Conservation (phyloP, 2,113 vertebrate species). For the Leptosomus discolor region DNA sequence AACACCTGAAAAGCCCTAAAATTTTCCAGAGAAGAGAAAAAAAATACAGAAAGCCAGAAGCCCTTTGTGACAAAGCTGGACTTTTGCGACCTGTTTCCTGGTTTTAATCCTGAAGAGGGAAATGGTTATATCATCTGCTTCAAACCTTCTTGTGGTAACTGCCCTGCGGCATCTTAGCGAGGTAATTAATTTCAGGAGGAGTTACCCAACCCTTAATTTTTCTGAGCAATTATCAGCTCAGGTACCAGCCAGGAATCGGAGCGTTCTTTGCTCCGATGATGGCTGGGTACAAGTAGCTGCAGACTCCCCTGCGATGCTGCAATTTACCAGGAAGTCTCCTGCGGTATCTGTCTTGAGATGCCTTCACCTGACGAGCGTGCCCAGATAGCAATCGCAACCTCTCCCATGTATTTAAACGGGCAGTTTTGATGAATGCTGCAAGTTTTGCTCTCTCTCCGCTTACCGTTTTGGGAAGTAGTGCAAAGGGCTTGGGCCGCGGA, state of each 20-base stretch:
- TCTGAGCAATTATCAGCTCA: constrained; percentile 68
- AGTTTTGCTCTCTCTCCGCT: background rate
- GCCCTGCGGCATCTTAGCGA: constrained; percentile 1
- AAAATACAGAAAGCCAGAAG: background rate
- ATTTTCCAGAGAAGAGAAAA: background rate
- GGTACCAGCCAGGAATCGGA: constrained; percentile 40
- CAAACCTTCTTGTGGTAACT: background rate
- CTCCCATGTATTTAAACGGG: background rate
- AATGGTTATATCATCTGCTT: background rate
- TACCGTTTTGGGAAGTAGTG: background rate
- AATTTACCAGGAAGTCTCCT: background rate
- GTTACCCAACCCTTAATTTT: constrained; percentile 71
- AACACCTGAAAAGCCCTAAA: background rate
- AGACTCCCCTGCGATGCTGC: constrained; percentile 27
- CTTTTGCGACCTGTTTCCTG: background rate
- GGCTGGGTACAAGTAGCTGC: constrained; percentile 56
- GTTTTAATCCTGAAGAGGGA: background rate
- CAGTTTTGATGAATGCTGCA: background rate
- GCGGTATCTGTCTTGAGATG: constrained; percentile 7
- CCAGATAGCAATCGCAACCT: background rate
- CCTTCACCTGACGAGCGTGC: background rate
- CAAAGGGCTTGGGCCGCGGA: background rate
- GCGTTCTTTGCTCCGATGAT: background rate
- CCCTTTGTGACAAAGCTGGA: background rate
- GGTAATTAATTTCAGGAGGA: constrained; percentile 58